Base-by-base conservation (phyloP, 2,797 vertebrate genomes). In the Pseudochaenichthys georgianus region DNA sequence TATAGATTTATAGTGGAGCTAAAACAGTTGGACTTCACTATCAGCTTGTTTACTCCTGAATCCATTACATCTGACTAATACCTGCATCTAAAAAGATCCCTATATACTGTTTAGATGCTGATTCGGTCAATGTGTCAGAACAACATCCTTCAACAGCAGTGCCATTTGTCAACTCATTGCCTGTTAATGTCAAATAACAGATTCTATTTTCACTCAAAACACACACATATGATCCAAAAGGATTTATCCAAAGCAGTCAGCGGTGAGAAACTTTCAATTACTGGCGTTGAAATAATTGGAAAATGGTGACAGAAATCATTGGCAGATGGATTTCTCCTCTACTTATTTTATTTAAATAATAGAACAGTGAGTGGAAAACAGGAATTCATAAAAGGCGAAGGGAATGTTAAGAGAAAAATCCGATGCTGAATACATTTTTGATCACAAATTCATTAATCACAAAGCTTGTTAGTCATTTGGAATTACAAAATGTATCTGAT, bases 1-100 rank as follows among this genome's bases (percentile, higher is more conserved):
- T 86, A 90, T 72, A 73, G 79, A 89, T 86, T 85, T 31, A 80
- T 66, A 54, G 54, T 23, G 0, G 3, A 83, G 70, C 42, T 73
- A 61, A 89, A 88, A 78, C 50, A 43, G 61, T 70, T 34, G 11
- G 80, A 84, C 67, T 73, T 78, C 59, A 66, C 87, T 46, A 51
- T 70, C 63, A 72, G 68, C 54, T 73, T 82, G 78, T 89, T 87
- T 85, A 78, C 57, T 71, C 59, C 23, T 55, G 47, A 77, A 75
- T 81, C 69, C 64, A 75, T 75, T 66, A 51, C 43, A 70, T 38
- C 70, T 52, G 52, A 67, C 65, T 73, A 74, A 67, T 51, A 79
- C 45, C 34, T 63, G 57, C 41, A 6, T 50, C 10, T 68, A 64
- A 57, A 21, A 70, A 55, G 59, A 48, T 28, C 31, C 43, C 21